Evolutionary conservation across 2,797 vertebrate species (phyloP).

Genomic region (Amphiprion clarkii): DNA sequence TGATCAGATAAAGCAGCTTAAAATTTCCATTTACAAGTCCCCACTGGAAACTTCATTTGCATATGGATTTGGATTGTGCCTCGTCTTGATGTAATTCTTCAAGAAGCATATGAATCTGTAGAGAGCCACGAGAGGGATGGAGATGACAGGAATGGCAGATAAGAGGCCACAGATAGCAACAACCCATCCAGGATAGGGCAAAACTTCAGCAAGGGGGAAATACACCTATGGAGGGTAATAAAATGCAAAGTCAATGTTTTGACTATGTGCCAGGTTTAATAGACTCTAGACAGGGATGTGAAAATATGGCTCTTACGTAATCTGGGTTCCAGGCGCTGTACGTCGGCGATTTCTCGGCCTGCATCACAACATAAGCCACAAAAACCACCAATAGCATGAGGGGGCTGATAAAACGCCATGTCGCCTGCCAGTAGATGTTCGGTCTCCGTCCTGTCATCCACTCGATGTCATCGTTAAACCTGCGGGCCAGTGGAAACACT

Average conservation of each 20-base stretch:
- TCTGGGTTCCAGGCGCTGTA: constrained; percentile 89
- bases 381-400: constrained; percentile 86
- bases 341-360: constrained; percentile 66
- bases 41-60: constrained; percentile 46
- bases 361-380: constrained; percentile 78
- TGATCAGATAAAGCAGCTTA: neutral
- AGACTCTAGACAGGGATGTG: neutral
- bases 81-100: constrained; percentile 28
- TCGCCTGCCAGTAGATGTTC: constrained; percentile 85
- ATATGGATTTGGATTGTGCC: constrained; percentile 35
- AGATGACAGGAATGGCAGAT: constrained; percentile 75
- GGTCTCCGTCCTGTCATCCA: constrained; percentile 87
- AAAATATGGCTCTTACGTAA: constrained; percentile 76
- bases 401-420: constrained; percentile 88
- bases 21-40: constrained; percentile 49
- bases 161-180: constrained; percentile 78
- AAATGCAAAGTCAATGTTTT: constrained; percentile 9
- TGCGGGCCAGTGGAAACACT: constrained; percentile 54
- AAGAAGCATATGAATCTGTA: constrained; percentile 68
- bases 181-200: constrained; percentile 85
- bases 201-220: constrained; percentile 84
- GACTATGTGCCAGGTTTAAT: neutral
- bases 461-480: constrained; percentile 87
- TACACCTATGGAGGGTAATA: constrained; percentile 70
- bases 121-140: constrained; percentile 81